Base-by-base conservation (phyloP, 2,113 vertebrate genomes). In the Phasianus colchicus region DNA sequence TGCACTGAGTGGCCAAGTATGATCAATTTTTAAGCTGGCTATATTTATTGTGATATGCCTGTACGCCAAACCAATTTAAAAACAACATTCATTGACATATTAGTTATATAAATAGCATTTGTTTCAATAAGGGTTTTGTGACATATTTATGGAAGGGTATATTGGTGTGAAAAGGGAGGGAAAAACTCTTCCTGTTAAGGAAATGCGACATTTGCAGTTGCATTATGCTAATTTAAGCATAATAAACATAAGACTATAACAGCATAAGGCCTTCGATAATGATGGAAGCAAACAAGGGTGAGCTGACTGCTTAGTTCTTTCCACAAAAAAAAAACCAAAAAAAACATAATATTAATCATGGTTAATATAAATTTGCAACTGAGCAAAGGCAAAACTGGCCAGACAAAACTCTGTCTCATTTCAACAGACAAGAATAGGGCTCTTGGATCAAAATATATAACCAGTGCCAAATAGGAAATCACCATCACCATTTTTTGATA, bases 71-170 rank as follows among this genome's bases (percentile, higher is more conserved):
- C 22, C 57, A 63, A 19, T 67, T 88, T 90, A 60, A 90, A 94
- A 88, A 4, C 83, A 83, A 14, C 86, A 90, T 83, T 71, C 2
- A 0, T 29, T 95, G 79, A 52, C 32, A 50, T 69, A 83, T 66
- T 90, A 76, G 93, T 77, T 94, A 77, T 60, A 96, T 90, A 96
- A 96, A 96, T 96, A 96, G 73, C 76, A 83, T 83, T 93, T 94
- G 55, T 93, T 96, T 88, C 92, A 93, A 73, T 69, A 94, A 94
- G 75, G 74, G 88, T 83, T 95, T 96, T 93, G 72, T 93, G 92
- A 64, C 83, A 88, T 92, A 95, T 95, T 93, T 95, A 81, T 94
- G 83, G 88, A 77, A 88, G 90, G 52, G 73, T 86, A 90, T 65
- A 90, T 88, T 75, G 65, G 83, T 95, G 88, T 81, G 88, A 95